Evolutionary conservation across 1,140 invertebrate genomes (phyloP), one percentile per base, ranked within the genome.

Genomic region (Eriosoma lanigerum): DNA sequence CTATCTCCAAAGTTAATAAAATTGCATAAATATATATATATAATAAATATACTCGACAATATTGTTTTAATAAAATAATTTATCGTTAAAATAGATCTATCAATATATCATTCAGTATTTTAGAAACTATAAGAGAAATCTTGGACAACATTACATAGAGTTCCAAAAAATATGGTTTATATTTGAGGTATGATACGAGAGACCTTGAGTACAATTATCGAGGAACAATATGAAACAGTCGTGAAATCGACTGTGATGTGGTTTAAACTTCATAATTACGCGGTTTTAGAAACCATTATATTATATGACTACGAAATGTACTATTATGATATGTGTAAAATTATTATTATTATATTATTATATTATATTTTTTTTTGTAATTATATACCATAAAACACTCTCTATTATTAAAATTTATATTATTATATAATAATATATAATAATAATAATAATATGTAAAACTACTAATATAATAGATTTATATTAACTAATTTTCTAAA

Each of bases 231-330:
- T 56, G 12, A 56, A 38, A 75, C 12, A 56, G 29, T 56, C 29
- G 72, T 54, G 72, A 75, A 75, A 75, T 75, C 50, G 29, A 75
- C 6, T 56, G n/a, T 24, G 26, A 56, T 75, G 72, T 75, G 48
- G 72, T 75, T 75, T 56, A 13, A 75, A 56, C 72, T 54, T 75
- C 72, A 56, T 75, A 75, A 75, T 75, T 75, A 56, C 50, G 72
- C 32, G 72, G 72, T 75, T 75, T 75, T 75, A 19, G 29, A 75
- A 73, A 73, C 17, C 50, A n/a, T 75, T 58, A 52, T 76, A 32
- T 58, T 44, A 76, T 58, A 44, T 21, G 26, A 76, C 29, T 58
- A 21, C 15, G 21, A 75, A 0, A 38, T 56, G 24, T 56, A 52
- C 17, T 44, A 21, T 64, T 38, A 38, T 64, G 32, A 64, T 32